Percentiles rank a stretch among this genome's conserved stretches.
phyloP scores from a whole-genome alignment of 1,140 invertebrate species.

The Conus betulinus region DNA sequence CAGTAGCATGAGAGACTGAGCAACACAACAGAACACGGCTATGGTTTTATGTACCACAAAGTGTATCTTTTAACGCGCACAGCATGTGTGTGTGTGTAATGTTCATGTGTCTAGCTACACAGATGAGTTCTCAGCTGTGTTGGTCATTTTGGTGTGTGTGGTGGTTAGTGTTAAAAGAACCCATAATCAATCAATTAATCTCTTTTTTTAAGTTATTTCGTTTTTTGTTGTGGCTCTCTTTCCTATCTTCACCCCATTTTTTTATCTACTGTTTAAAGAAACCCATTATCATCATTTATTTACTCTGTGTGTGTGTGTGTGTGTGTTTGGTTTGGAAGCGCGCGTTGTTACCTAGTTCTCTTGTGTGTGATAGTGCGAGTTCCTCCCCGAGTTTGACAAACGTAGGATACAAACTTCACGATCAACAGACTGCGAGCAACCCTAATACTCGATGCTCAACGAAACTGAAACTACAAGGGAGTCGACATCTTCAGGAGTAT shows the following conservation, averaged over 20 bases:
- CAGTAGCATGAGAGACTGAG: neutral
- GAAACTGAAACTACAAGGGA: neutral
- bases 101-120: neutral
- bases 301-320: neutral
- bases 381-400: neutral
- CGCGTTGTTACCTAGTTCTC: neutral
- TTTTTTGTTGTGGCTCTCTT: no score
- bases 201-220: no score
- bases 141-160: no score
- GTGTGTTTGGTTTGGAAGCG: neutral
- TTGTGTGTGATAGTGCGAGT: slow-evolving; percentile 1
- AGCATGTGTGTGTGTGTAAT: neutral
- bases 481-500: neutral
- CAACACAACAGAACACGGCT: neutral
- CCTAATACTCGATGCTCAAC: neutral
- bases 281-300: no score
- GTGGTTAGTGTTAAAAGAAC: neutral
- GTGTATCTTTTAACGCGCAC: neutral
- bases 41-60: neutral
- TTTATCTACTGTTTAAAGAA: neutral
- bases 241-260: no score
- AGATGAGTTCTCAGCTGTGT: neutral
- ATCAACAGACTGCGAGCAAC: neutral
- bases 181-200: neutral
- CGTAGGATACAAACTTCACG: neutral